Evolutionary conservation across 1,140 invertebrate species (phyloP), one percentile per base, ranked within the genome.

Genomic region (Zophobas morio): DNA sequence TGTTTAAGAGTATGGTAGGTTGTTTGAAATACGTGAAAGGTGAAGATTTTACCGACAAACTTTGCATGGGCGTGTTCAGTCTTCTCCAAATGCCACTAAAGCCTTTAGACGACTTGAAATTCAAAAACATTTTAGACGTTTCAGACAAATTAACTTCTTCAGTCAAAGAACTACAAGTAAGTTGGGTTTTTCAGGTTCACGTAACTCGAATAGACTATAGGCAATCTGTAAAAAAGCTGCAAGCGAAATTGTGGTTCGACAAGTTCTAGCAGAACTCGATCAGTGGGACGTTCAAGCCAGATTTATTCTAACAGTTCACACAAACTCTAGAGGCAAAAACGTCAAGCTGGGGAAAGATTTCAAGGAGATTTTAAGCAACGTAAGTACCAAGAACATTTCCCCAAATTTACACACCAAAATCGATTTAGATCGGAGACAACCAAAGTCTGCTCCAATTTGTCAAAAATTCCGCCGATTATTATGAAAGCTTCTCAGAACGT

Each of bases 191-290:
- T 5, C 3, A 20, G 57, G 8, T 73, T 73, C 87, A 79, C 20
- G 20, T 46, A 74, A 37, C 20, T 20, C 20, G 20, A 74, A 56
- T 79, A 74, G 70, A 70, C 80, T 86, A 37, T 75, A 94, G 92
- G 91, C 93, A 71, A 88, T 97, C 82, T 94, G 94, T 79, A 90
- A 90, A 77, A 87, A 92, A 85, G 96, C 96, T 6, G 89, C 94
- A 46, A 96, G 96, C 37, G 98, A 99, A 88, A 93, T 98, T 56
- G 94, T 96, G 0, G 96, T 99, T 42, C 87, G 97, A 5, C 96
- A 98, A 87, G 97, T 98, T 0, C 88, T 99, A 0, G 91, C 93
- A 49, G 98, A 99, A 84, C 87, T 99, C 35, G 98, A 99, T 84
- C 89, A 96, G 75, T 99, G 98, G 98, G 97, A 96, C 79, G 93